A percentile compares a stretch with the other conserved stretches of the same genome.
phyloP scores from a whole-genome alignment of 2,888 invertebrate species.

The Ganaspis brasiliensis region DNA sequence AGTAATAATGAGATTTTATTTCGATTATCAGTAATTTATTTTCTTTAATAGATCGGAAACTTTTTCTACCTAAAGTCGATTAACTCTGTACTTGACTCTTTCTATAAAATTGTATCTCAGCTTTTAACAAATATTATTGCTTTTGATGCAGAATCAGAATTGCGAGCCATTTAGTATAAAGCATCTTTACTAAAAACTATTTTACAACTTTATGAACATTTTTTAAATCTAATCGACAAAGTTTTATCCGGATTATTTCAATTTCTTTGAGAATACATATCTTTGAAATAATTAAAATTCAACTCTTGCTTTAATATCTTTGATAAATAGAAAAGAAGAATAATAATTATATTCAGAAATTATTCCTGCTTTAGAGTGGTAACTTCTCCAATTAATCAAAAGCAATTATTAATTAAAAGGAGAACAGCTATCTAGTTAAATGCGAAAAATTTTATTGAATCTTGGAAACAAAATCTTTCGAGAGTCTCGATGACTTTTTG shows the following conservation, averaged over 20 bases:
- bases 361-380: conserved; percentile 18
- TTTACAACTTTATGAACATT: not conserved
- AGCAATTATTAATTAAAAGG: conserved; percentile 21
- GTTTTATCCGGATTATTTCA: not conserved
- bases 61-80: not conserved
- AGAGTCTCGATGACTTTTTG: not conserved
- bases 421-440: conserved; percentile 5
- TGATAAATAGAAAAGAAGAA: conserved; percentile 11
- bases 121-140: conserved; percentile 36
- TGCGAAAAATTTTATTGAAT: conserved; percentile 4
- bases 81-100: not conserved
- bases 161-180: conserved; percentile 20
- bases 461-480: conserved; percentile 24
- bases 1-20: not conserved
- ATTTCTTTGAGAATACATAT: not conserved
- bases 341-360: not conserved
- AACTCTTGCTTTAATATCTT: conserved; percentile 1
- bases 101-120: conserved; percentile 1
- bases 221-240: not conserved
- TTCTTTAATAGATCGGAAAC: not conserved
- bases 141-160: conserved; percentile 17
- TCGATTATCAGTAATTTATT: not conserved
- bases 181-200: not conserved
- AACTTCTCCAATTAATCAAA: conserved; percentile 24
- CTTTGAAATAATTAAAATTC: not conserved